phyloP scores from a whole-genome alignment of 2,797 vertebrate species.

The Eutrigla gurnardus region DNA sequence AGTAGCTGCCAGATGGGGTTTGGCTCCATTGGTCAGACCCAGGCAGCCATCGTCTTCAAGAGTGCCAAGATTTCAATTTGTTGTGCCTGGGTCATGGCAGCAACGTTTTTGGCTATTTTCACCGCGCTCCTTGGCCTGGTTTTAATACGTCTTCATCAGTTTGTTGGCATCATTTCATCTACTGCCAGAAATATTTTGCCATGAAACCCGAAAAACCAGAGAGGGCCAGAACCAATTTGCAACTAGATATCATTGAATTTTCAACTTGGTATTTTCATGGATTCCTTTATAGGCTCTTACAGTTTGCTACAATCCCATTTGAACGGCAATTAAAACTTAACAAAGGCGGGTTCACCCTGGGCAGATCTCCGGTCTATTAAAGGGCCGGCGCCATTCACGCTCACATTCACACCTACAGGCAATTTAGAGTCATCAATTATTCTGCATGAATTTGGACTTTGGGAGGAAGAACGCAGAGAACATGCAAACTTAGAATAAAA shows the following conservation, averaged over 20 bases:
- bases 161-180: conserved; percentile 14
- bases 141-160: conserved; percentile 27
- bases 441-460: no score
- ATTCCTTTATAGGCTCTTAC: not conserved
- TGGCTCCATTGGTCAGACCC: not conserved
- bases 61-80: conserved; percentile 25
- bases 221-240: not conserved
- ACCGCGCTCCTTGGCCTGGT: conserved; percentile 15
- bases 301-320: not conserved
- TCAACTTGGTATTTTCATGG: not conserved
- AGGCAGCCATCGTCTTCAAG: conserved; percentile 5
- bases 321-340: not conserved
- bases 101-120: conserved; percentile 11
- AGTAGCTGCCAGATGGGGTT: conserved; percentile 13
- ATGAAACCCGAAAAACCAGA: conserved; percentile 30
- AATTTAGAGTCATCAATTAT: no score
- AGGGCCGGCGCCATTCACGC: no score
- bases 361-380: no score
- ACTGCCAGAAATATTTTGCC: conserved; percentile 18
- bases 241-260: conserved; percentile 1
- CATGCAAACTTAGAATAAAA: no score
- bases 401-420: no score
- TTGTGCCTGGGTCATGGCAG: conserved; percentile 21
- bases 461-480: no score
- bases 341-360: no score